These are phyloP conservation scores for Zalophus californianus DNA, from an alignment of 2,797 vertebrate genomes.

Conservation along the genomic window DNA sequence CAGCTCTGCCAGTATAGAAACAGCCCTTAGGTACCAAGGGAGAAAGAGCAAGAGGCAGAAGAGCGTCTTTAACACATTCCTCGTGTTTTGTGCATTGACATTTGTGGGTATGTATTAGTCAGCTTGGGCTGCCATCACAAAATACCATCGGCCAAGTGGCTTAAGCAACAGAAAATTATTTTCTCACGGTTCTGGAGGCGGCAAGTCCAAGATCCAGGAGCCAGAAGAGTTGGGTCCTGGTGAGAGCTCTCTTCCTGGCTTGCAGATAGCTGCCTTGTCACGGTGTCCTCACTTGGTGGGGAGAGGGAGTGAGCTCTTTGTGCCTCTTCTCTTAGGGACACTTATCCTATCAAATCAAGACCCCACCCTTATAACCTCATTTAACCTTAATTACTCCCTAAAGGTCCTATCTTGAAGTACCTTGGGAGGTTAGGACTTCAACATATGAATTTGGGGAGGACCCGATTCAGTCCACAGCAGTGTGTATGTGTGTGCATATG, in stretches of 20 bases:
- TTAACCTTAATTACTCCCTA: not conserved
- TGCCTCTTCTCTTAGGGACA: not conserved
- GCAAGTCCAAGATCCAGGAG: not conserved
- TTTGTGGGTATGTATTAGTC: not conserved
- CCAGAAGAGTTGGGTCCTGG: not conserved
- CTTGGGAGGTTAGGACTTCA: not conserved
- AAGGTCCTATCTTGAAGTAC: not conserved
- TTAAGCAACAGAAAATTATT: not conserved
- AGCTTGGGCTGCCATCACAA: not conserved
- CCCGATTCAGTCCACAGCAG: not conserved
- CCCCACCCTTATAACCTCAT: not conserved
- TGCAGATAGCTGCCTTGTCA: not conserved
- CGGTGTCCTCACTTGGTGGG: fast-evolving
- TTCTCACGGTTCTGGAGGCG: not conserved
- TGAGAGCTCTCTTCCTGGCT: not conserved
- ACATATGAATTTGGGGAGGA: not conserved
- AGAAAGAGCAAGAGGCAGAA: not conserved
- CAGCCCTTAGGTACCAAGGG: not conserved
- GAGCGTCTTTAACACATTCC: not conserved
- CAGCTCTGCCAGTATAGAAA: not conserved
- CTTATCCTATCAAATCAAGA: not conserved
- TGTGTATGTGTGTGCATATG: not conserved
- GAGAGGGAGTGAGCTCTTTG: not conserved
- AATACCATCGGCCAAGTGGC: not conserved
- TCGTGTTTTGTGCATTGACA: not conserved